A percentile compares a stretch with the other conserved stretches of the same genome.
Evolutionary conservation across 2,888 invertebrate genomes (phyloP).

Genomic region (Nephrotoma appendiculata): DNA sequence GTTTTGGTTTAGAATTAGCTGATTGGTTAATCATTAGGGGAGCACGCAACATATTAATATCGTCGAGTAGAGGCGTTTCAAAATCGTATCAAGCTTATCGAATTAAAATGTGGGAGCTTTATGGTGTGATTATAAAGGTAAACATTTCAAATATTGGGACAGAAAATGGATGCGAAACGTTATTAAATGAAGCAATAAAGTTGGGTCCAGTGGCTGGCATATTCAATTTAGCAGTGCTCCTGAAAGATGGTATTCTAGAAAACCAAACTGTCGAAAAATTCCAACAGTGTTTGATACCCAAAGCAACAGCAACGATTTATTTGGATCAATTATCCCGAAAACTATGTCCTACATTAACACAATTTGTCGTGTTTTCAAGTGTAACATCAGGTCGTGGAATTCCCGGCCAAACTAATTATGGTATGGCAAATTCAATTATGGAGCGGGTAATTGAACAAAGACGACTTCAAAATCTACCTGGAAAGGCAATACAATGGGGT

Average conservation of each 20-base stretch:
- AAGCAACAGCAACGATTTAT: conserved; percentile 65
- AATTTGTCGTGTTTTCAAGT: conserved; percentile 85
- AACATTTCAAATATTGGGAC: conserved; percentile 28
- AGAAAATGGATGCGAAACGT: conserved; percentile 47
- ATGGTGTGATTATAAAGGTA: conserved; percentile 77
- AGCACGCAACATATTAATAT: too few species aligned
- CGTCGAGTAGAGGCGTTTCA: too few species aligned
- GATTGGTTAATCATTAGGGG: too few species aligned
- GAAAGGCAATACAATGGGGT: conserved; percentile 82
- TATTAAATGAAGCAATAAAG: conserved; percentile 37
- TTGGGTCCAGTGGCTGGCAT: conserved; percentile 54
- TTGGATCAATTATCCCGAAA: conserved; percentile 52
- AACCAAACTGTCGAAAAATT: conserved; percentile 40
- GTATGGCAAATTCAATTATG: too few species aligned
- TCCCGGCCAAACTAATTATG: conserved; percentile 60
- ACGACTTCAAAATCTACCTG: conserved; percentile 53
- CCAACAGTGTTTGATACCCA: conserved; percentile 53
- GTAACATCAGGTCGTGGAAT: conserved; percentile 86
- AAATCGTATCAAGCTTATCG: too few species aligned
- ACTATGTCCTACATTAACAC: conserved; percentile 40
- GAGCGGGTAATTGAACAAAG: conserved; percentile 52
- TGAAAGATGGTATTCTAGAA: conserved; percentile 47
- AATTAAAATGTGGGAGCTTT: conserved; percentile 45
- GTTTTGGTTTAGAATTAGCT: too few species aligned
- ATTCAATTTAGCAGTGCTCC: conserved; percentile 76